phyloP scores from a whole-genome alignment of 2,888 invertebrate species.

The Drosophila macrospina region DNA sequence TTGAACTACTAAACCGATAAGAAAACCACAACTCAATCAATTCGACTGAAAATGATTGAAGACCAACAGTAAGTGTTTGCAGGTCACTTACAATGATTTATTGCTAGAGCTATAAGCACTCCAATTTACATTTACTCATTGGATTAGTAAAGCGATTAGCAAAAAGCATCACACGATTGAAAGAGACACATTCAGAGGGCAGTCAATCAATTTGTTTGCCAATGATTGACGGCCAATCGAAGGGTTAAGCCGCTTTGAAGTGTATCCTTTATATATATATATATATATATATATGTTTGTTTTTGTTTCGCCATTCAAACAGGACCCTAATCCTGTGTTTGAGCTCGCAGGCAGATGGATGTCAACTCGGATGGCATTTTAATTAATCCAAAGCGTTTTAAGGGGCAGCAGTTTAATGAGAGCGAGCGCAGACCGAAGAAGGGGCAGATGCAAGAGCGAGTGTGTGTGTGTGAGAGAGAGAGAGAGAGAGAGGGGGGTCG shows the following conservation, averaged over 20 bases:
- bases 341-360: conserved; percentile 30
- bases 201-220: not conserved
- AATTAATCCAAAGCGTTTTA: conserved; percentile 64
- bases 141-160: not conserved
- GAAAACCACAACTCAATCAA: not conserved
- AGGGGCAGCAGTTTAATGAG: conserved; percentile 32
- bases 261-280: not conserved
- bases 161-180: not conserved
- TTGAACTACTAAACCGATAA: too few species aligned
- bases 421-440: not conserved
- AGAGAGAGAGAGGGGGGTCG: not conserved
- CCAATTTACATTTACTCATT: too few species aligned
- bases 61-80: too few species aligned
- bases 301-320: not conserved
- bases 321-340: conserved; percentile 16
- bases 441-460: too few species aligned
- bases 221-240: conserved; percentile 22
- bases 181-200: not conserved
- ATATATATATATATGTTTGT: too few species aligned
- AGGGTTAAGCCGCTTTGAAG: conserved; percentile 5
- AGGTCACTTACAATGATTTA: too few species aligned
- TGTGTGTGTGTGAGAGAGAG: not conserved
- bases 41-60: conserved; percentile 11
- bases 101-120: too few species aligned
- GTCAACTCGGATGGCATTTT: conserved; percentile 63